Evolutionary conservation across 2,888 invertebrate genomes (phyloP).

Genomic region (Mythimna impura): DNA sequence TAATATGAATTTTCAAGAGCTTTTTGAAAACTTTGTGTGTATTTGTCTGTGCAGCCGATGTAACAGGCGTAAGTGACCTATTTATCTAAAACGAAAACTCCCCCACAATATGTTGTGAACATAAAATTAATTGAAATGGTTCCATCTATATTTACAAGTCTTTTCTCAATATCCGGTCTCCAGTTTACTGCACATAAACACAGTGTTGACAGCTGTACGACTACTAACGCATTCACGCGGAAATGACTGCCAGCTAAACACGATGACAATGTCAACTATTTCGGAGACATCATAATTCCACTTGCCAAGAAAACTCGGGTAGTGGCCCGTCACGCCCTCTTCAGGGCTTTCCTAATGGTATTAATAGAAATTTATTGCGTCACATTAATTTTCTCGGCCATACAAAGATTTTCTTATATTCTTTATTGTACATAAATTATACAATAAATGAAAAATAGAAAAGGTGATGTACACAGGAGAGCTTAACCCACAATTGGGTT

Average conservation of each 20-base stretch:
- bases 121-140: background rate
- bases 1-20: background rate
- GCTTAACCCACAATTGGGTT: no score
- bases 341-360: slow-evolving; percentile 76
- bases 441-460: no score
- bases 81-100: background rate
- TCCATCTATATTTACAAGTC: background rate
- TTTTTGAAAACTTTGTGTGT: slow-evolving; percentile 3
- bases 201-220: slow-evolving; percentile 42
- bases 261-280: slow-evolving; percentile 85
- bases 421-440: no score
- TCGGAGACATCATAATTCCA: slow-evolving; percentile 76
- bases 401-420: slow-evolving; percentile 19
- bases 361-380: slow-evolving; percentile 67
- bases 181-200: slow-evolving; percentile 39
- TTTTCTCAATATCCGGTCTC: slow-evolving; percentile 23
- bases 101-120: background rate
- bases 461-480: no score
- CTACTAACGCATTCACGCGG: slow-evolving; percentile 71
- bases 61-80: background rate
- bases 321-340: slow-evolving; percentile 72
- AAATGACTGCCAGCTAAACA: slow-evolving; percentile 78
- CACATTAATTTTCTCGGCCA: slow-evolving; percentile 45
- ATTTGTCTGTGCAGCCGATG: background rate
- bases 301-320: slow-evolving; percentile 74